Evolutionary conservation across 2,113 vertebrate species (phyloP).

Genomic region (Peromyscus californicus): DNA sequence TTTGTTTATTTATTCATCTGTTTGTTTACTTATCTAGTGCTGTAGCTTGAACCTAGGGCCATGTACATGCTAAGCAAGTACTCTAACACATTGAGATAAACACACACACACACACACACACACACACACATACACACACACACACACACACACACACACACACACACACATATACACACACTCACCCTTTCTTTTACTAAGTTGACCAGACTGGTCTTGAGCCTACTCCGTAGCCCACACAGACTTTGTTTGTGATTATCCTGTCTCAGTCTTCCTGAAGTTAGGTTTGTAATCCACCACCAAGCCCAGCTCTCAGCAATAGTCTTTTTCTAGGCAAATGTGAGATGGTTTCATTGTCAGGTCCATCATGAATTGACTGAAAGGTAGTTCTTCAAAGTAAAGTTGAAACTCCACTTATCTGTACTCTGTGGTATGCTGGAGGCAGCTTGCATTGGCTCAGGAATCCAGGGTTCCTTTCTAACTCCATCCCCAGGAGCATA

Average conservation of each 20-base stretch:
- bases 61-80: neutral
- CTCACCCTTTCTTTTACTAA: neutral
- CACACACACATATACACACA: neutral
- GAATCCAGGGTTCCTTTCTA: neutral
- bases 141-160: neutral
- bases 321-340: neutral
- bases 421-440: neutral
- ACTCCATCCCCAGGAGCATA: neutral
- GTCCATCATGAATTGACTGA: accelerated
- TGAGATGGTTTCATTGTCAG: neutral
- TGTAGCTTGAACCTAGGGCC: neutral
- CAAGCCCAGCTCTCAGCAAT: neutral
- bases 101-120: neutral
- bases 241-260: neutral
- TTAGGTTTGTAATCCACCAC: neutral
- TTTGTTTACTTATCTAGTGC: neutral
- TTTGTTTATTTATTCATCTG: neutral
- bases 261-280: neutral
- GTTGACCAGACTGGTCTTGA: neutral
- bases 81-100: neutral
- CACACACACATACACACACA: neutral
- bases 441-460: neutral
- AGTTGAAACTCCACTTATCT: neutral
- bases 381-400: neutral
- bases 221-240: neutral